Evolutionary conservation across 2,113 vertebrate genomes (phyloP).

Genomic region (Nyctibius bracteatus): DNA sequence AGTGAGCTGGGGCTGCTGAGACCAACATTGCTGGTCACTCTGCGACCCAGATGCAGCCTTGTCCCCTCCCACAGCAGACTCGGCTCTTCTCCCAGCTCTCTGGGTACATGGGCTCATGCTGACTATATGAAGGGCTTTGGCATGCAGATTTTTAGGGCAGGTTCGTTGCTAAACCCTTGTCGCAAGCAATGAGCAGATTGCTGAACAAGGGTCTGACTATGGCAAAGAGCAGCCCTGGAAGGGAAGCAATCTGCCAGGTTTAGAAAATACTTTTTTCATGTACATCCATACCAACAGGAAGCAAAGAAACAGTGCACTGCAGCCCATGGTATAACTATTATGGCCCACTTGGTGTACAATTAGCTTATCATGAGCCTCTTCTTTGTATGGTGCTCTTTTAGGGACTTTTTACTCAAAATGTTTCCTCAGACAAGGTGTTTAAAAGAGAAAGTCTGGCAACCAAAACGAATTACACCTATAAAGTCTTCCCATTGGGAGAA

Average conservation of each 20-base stretch:
- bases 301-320: neutral
- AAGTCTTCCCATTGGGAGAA: neutral
- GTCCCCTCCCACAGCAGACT: neutral
- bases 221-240: neutral
- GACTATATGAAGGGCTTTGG: neutral
- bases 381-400: neutral
- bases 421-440: neutral
- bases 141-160: neutral
- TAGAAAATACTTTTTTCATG: neutral
- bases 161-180: neutral
- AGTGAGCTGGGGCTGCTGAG: neutral
- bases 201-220: neutral
- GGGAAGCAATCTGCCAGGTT: neutral
- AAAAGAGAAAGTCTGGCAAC: neutral
- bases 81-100: neutral
- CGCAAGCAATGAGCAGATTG: neutral
- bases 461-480: neutral
- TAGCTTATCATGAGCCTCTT: neutral
- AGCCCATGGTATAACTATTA: neutral
- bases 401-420: neutral
- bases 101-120: neutral
- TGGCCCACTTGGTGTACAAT: neutral
- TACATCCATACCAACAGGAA: neutral
- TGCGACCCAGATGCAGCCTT: neutral
- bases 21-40: neutral